phyloP scores from a whole-genome alignment of 2,113 vertebrate species.

The Monopterus albus region DNA sequence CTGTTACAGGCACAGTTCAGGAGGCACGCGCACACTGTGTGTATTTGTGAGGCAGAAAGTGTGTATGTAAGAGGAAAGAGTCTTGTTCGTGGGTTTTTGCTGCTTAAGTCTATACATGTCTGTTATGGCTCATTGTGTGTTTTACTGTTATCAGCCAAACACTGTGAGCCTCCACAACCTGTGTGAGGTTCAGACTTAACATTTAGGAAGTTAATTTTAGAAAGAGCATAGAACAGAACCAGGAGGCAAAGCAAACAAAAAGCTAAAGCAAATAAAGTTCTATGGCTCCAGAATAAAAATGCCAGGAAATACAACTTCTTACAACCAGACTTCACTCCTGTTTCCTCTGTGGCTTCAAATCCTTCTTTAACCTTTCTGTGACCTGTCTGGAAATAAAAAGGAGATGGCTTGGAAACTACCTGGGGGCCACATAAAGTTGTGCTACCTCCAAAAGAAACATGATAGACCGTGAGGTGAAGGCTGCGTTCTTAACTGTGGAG shows the following conservation, averaged over 20 bases:
- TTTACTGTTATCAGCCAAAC: background rate
- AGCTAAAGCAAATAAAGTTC: conserved; percentile 4
- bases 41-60: background rate
- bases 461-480: background rate
- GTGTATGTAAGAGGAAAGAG: background rate
- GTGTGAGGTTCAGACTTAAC: conserved; percentile 35
- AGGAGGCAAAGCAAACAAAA: background rate
- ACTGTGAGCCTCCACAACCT: background rate
- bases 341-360: conserved; percentile 13
- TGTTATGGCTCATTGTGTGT: conserved; percentile 1
- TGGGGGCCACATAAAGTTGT: background rate
- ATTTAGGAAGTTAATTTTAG: conserved; percentile 44
- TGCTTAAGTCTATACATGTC: background rate
- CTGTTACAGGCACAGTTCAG: conserved; percentile 30
- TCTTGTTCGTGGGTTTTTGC: background rate
- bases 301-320: conserved; percentile 11
- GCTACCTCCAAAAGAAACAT: conserved; percentile 9
- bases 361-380: conserved; percentile 7
- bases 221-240: background rate
- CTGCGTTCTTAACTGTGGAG: conserved; percentile 9
- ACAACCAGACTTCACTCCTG: background rate
- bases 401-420: conserved; percentile 1
- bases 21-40: background rate
- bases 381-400: conserved; percentile 9
- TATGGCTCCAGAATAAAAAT: conserved; percentile 1